Evolutionary conservation across 2,888 invertebrate genomes (phyloP), one percentile per base, ranked within the genome.

Genomic region (Zeuzera pyrina): DNA sequence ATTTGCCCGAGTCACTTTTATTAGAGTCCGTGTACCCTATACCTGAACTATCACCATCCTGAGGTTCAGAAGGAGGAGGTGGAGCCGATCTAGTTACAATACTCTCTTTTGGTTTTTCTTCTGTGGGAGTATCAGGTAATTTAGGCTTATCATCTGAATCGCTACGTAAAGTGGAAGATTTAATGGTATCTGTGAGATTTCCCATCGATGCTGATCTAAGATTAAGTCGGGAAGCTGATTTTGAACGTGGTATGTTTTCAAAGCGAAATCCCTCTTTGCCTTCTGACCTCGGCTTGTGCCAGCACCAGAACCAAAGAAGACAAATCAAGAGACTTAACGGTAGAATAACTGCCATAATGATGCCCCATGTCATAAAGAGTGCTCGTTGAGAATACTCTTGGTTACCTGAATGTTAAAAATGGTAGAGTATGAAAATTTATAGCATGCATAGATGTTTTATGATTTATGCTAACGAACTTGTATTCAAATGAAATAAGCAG

Each of bases 351-450:
- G 87, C 88, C 61, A 90, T 59, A 65, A 92, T 88, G 71, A 92
- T 85, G 59, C 88, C 91, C 73, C 90, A 87, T 48, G 91, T 90
- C 58, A 89, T 85, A 78, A 91, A 91, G 46, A 90, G 88, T 51
- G 89, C 84, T 53, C 89, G 88, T 64, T 90, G 89, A 32, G 90
- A 88, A 65, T 88, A 88, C 64, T 86, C 88, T 67, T 88, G 88
- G 57, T 86, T 85, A 83, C 88, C 88, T 88, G 79, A 38, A 61
- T 64, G 47, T 52, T 40, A 58, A 64, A 70, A 31, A n/a, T n/a
- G n/a, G n/a, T n/a, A n/a, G n/a, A n/a, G n/a, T n/a, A n/a, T n/a
- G n/a, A n/a, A n/a, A n/a, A n/a, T n/a, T n/a, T n/a, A n/a, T n/a
- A n/a, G n/a, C n/a, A n/a, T n/a, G n/a, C n/a, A n/a, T n/a, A n/a